Evolutionary conservation across 1,140 invertebrate species (phyloP).

Genomic region (Coptotermes formosanus): DNA sequence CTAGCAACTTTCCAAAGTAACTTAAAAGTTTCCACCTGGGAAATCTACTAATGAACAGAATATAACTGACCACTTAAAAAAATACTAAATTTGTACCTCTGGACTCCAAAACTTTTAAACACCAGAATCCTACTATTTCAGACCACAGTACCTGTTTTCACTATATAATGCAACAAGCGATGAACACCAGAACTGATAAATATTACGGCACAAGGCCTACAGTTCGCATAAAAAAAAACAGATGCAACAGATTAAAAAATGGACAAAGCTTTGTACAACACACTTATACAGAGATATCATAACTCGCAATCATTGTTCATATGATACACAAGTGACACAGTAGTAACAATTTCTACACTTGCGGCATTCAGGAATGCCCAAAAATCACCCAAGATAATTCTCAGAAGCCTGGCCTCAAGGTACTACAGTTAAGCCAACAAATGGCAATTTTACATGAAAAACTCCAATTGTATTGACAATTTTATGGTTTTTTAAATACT

Average conservation of each 20-base stretch:
- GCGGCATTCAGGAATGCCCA: not conserved
- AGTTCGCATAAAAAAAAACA: too few species aligned
- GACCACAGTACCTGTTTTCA: not conserved
- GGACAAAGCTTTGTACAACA: constrained; percentile 17
- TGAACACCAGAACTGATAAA: not conserved
- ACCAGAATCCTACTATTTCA: not conserved
- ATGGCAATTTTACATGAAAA: constrained; percentile 6
- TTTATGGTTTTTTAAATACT: not conserved
- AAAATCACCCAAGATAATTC: not conserved
- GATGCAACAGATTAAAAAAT: not conserved
- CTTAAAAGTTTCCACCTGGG: not conserved
- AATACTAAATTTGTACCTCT: not conserved
- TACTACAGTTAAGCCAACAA: constrained; percentile 9
- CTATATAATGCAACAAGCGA: not conserved
- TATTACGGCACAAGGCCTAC: not conserved
- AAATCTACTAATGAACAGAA: not conserved
- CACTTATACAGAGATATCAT: not conserved
- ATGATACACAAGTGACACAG: not conserved
- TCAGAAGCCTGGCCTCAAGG: not conserved
- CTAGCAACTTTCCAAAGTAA: constrained; percentile 18
- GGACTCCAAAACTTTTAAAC: not conserved
- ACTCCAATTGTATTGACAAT: constrained; percentile 19
- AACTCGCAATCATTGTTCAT: constrained; percentile 9
- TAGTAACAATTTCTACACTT: constrained; percentile 15
- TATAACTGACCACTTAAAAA: not conserved